Percentiles rank a stretch among this genome's conserved stretches.
phyloP scores from a whole-genome alignment of 2,797 vertebrate genomes.

The Sorex maritimensis region DNA sequence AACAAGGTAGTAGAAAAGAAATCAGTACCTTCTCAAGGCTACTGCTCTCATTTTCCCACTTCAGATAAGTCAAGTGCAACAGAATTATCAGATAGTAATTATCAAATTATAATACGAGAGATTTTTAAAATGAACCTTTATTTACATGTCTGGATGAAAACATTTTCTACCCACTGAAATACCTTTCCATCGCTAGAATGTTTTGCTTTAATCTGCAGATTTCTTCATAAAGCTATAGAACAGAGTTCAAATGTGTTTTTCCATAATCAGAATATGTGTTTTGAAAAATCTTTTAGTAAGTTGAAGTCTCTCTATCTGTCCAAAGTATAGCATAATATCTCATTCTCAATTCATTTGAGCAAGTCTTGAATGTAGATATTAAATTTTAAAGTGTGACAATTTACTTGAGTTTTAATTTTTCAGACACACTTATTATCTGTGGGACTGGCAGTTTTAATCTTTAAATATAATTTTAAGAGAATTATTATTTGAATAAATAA shows the following conservation, averaged over 20 bases:
- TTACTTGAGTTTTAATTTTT: constrained; percentile 1
- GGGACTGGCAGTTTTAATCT: background rate
- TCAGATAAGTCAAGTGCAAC: no score
- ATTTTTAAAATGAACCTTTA: background rate
- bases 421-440: background rate
- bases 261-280: background rate
- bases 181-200: background rate
- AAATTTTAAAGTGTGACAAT: constrained; percentile 78
- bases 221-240: background rate
- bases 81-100: no score
- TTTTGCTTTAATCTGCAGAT: background rate
- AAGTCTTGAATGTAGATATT: constrained; percentile 65
- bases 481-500: background rate
- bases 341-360: constrained; percentile 54
- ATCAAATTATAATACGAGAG: background rate
- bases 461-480: constrained; percentile 53
- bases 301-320: background rate
- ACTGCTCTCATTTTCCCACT: no score
- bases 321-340: constrained; percentile 21
- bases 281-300: constrained; percentile 5
- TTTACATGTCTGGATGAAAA: background rate
- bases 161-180: background rate
- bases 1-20: no score
- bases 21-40: no score
- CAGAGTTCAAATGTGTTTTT: constrained; percentile 38